A percentile compares a stretch with the other conserved stretches of the same genome.
These are phyloP conservation scores for Linurgus olivaceus DNA, from an alignment of 2,797 vertebrate genomes.

Conservation along the genomic window DNA sequence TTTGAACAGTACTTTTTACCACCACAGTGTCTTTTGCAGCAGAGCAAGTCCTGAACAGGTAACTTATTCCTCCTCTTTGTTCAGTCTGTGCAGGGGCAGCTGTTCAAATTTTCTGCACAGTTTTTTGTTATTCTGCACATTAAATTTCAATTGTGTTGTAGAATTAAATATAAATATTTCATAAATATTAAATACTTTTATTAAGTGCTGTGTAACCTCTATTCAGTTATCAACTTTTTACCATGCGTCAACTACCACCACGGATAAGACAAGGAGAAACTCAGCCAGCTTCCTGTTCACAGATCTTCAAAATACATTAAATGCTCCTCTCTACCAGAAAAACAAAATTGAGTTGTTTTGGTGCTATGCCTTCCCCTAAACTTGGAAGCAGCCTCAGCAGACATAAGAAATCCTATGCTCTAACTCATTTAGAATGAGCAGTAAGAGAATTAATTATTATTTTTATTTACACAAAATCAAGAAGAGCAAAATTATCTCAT, in stretches of 20 bases:
- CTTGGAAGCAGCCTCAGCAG: neutral
- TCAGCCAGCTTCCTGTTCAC: neutral
- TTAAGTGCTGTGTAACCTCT: neutral
- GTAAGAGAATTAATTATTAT: neutral
- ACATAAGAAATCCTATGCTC: neutral
- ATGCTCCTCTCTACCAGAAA: neutral
- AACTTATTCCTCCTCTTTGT: neutral
- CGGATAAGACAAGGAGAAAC: neutral
- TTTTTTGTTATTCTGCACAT: neutral
- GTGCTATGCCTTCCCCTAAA: neutral
- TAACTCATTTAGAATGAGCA: neutral
- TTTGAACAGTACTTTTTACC: neutral
- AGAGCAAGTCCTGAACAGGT: neutral
- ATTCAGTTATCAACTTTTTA: neutral
- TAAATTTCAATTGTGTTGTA: neutral
- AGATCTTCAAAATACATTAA: neutral
- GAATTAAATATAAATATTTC: neutral
- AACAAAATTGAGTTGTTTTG: neutral
- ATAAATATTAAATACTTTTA: neutral
- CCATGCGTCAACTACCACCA: neutral
- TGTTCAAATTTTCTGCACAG: neutral
- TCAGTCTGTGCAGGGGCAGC: neutral
- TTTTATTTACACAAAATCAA: neutral
- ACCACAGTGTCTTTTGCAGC: neutral
- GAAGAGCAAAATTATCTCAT: neutral